These are phyloP conservation scores for Leptobrachium leishanense DNA, from an alignment of 2,113 vertebrate species.

Conservation along the genomic window DNA sequence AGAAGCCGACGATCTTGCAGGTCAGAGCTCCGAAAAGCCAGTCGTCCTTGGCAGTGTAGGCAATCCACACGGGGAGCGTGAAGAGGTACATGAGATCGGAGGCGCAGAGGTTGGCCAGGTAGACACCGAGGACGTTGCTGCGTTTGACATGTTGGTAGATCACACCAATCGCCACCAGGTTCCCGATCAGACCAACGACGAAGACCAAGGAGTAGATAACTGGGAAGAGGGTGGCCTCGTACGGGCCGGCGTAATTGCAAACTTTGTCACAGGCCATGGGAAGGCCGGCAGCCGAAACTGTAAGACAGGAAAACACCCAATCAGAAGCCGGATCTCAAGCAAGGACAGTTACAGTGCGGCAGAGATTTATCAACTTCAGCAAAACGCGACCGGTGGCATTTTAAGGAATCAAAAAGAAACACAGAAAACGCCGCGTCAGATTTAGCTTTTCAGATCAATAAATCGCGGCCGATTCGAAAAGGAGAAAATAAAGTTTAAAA, in stretches of 20 bases:
- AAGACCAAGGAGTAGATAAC: constrained; percentile 46
- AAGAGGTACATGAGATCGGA: constrained; percentile 48
- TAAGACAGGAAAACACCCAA: no score
- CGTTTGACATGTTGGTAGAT: constrained; percentile 34
- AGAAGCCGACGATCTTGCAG: constrained; percentile 48
- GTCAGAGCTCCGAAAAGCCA: constrained; percentile 40
- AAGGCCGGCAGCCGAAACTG: not conserved
- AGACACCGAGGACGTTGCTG: constrained; percentile 37
- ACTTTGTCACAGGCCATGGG: constrained; percentile 21
- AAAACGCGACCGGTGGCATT: no score
- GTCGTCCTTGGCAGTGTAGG: constrained; percentile 34
- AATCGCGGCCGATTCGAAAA: no score
- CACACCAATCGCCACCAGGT: constrained; percentile 35
- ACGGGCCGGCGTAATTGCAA: constrained; percentile 10
- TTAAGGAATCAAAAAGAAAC: no score
- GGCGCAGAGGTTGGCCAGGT: constrained; percentile 50
- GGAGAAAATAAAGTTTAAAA: no score
- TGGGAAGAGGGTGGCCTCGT: constrained; percentile 33
- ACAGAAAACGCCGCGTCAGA: no score
- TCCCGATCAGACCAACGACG: constrained; percentile 36
- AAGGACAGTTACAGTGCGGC: no score
- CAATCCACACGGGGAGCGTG: constrained; percentile 49
- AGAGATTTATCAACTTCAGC: no score
- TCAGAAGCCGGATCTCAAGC: no score
- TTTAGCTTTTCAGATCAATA: no score